These are phyloP conservation scores for Ceratosolen fusciceps DNA, from an alignment of 1,140 invertebrate species.

Conservation along the genomic window DNA sequence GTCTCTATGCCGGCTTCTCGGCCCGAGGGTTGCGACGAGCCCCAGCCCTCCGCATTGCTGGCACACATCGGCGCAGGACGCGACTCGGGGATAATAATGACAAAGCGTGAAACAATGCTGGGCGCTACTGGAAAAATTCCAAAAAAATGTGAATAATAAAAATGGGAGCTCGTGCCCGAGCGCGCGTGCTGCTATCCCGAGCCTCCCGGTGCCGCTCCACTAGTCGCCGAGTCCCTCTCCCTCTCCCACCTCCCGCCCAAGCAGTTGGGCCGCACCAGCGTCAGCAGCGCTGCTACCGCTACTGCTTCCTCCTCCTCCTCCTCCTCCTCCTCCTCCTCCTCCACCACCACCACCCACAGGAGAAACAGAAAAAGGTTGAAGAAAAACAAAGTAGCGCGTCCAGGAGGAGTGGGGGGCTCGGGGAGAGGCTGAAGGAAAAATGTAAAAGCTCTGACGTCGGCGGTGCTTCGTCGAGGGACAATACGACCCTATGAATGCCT, in stretches of 20 bases:
- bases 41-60: neutral
- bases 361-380: conserved; percentile 56
- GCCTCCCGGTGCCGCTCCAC: neutral
- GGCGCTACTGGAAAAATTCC: conserved; percentile 72
- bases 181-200: conserved; percentile 14
- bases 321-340: neutral
- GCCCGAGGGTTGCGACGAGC: conserved; percentile 47
- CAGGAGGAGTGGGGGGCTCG: conserved; percentile 20
- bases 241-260: neutral
- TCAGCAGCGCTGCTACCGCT: no score
- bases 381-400: conserved; percentile 40
- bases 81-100: conserved; percentile 68
- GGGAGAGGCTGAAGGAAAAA: conserved; percentile 57
- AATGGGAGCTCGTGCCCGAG: conserved; percentile 63
- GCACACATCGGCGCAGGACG: conserved; percentile 55
- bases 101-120: conserved; percentile 71
- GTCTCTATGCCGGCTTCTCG: conserved; percentile 43
- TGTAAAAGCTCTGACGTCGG: conserved; percentile 64
- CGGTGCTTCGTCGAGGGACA: conserved; percentile 66
- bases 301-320: no score
- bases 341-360: conserved; percentile 2
- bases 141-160: conserved; percentile 70
- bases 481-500: conserved; percentile 71
- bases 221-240: neutral
- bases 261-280: neutral